These are phyloP conservation scores for Prostheceraeus crozeri DNA, from an alignment of 2,888 invertebrate species.

Conservation along the genomic window DNA sequence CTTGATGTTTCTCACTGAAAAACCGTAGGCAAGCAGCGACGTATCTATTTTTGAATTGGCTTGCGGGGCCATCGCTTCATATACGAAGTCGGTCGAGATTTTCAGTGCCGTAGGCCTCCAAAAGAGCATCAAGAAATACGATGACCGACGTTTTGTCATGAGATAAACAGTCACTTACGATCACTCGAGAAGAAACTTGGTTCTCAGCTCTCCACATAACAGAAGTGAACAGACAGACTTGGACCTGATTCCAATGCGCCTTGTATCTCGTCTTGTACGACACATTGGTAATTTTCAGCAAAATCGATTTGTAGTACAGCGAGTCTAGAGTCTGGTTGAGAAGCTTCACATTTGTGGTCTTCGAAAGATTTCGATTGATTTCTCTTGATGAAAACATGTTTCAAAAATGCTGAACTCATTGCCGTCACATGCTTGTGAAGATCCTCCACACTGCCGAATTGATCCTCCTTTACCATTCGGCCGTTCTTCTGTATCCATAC, in stretches of 20 bases:
- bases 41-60: slow-evolving; percentile 37
- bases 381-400: too few species aligned
- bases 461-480: too few species aligned
- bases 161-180: slow-evolving; percentile 21
- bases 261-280: slow-evolving; percentile 28
- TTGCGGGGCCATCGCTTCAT: slow-evolving; percentile 36
- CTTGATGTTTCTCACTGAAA: slow-evolving; percentile 32
- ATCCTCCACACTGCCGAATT: too few species aligned
- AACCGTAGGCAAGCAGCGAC: slow-evolving; percentile 12
- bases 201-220: slow-evolving; percentile 23
- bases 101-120: slow-evolving; percentile 25
- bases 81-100: slow-evolving; percentile 25
- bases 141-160: slow-evolving; percentile 30
- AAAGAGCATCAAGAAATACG: slow-evolving; percentile 29
- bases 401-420: too few species aligned
- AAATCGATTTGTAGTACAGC: slow-evolving; percentile 32
- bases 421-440: too few species aligned
- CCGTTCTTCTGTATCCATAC: too few species aligned
- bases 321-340: too few species aligned
- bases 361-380: too few species aligned
- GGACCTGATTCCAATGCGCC: slow-evolving; percentile 30
- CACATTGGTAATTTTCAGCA: slow-evolving; percentile 30
- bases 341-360: too few species aligned
- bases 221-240: slow-evolving; percentile 26
- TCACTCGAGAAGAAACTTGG: not conserved